phyloP scores from a whole-genome alignment of 1,140 invertebrate species.

The Euglossa dilemma region DNA sequence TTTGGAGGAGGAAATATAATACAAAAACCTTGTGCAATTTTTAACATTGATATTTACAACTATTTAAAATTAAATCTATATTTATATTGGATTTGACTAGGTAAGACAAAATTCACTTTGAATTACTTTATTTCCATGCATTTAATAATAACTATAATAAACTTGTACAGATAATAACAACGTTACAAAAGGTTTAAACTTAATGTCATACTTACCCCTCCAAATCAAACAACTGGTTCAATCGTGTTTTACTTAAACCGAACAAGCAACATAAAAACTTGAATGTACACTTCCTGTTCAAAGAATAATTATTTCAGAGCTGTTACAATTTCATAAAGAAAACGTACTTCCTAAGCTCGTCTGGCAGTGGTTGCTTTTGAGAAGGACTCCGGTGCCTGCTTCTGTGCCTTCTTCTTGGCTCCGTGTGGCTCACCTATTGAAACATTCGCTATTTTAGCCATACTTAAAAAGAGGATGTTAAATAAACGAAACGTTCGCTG shows the following conservation, averaged over 20 bases:
- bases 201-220: conserved; percentile 24
- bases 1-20: conserved; percentile 24
- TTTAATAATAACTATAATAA: background rate
- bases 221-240: conserved; percentile 9
- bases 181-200: background rate
- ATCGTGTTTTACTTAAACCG: background rate
- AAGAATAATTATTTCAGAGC: background rate
- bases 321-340: conserved; percentile 24
- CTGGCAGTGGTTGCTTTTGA: conserved; percentile 78
- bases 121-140: background rate
- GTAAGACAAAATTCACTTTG: background rate
- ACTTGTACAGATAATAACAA: background rate
- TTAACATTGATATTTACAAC: conserved; percentile 1
- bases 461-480: background rate
- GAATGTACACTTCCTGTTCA: no score
- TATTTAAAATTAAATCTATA: background rate
- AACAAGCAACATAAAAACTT: background rate
- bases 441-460: background rate
- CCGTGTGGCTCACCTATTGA: conserved; percentile 78
- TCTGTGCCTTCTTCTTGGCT: conserved; percentile 79
- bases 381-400: conserved; percentile 81
- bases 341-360: conserved; percentile 80
- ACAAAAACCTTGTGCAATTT: background rate
- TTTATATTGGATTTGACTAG: background rate
- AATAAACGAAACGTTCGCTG: background rate